Conservation (phyloP, 2,113 vertebrate species). For the Phylloscopus trochilus region DNA sequence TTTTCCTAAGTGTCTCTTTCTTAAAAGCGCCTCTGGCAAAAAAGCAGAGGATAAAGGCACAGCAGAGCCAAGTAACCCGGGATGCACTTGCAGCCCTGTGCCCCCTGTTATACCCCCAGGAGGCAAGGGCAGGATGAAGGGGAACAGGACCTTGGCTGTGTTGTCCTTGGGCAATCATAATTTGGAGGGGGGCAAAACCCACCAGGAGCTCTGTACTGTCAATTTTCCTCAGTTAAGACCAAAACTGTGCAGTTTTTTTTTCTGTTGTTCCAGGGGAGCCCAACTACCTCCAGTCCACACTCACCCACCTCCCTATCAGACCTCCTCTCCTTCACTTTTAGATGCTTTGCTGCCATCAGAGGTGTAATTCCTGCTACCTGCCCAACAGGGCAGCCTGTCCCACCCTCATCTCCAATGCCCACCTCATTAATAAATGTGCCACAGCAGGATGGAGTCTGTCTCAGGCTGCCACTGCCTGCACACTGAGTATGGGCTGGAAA, state of each 20-base stretch:
- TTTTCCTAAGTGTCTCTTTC: neutral
- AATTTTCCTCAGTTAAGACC: neutral
- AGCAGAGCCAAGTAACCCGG: neutral
- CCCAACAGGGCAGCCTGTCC: neutral
- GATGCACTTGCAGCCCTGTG: rapidly evolving
- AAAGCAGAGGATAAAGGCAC: neutral
- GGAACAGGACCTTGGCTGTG: neutral
- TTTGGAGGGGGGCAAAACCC: neutral
- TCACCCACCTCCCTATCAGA: rapidly evolving
- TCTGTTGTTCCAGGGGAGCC: rapidly evolving
- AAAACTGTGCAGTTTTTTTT: rapidly evolving
- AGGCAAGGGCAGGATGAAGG: neutral
- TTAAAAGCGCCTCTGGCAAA: constrained; percentile 29
- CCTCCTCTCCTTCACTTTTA: neutral
- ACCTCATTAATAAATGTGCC: neutral
- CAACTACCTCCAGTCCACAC: rapidly evolving
- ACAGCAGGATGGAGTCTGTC: neutral
- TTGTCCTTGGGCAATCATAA: neutral
- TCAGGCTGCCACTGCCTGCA: neutral
- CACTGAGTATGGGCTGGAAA: neutral
- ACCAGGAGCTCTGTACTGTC: rapidly evolving
- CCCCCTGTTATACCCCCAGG: neutral
- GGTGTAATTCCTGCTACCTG: neutral
- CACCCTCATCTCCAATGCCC: neutral
- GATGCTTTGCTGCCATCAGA: neutral